Percentiles rank a stretch among this genome's conserved stretches.
These are phyloP conservation scores for Callipepla squamata DNA, from an alignment of 2,113 vertebrate species.

Conservation along the genomic window DNA sequence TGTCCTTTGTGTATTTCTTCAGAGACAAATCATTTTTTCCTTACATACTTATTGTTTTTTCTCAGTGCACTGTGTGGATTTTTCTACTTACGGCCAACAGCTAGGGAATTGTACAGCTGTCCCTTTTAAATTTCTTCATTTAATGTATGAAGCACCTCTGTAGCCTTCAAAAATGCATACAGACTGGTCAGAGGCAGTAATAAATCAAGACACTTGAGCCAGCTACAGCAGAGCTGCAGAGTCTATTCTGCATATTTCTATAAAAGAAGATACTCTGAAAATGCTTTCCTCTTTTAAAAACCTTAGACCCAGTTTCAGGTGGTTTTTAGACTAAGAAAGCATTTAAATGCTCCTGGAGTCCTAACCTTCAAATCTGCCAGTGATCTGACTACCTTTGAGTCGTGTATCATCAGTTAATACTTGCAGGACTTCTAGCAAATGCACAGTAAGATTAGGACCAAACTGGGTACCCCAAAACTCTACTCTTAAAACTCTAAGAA, in stretches of 20 bases:
- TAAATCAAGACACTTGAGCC: neutral
- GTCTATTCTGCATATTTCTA: neutral
- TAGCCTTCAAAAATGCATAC: neutral
- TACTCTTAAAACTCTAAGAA: neutral
- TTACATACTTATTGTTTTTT: neutral
- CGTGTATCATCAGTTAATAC: neutral
- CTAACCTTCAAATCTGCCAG: neutral
- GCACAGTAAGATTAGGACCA: neutral
- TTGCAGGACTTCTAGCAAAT: neutral
- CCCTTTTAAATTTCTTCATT: neutral
- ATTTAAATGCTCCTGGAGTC: neutral
- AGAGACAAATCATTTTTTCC: neutral
- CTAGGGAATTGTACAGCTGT: neutral
- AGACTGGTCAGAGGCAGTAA: neutral
- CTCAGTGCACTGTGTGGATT: neutral
- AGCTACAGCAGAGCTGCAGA: neutral
- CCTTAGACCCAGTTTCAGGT: neutral
- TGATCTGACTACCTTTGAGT: neutral
- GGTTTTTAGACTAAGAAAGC: neutral
- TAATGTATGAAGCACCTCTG: neutral
- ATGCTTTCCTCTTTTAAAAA: neutral
- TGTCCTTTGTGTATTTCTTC: neutral
- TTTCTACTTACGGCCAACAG: neutral
- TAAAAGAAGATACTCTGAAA: neutral
- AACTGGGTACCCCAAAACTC: neutral